These are phyloP conservation scores for Lasioglossum leucozonium DNA, from an alignment of 2,888 invertebrate species.

Conservation along the genomic window DNA sequence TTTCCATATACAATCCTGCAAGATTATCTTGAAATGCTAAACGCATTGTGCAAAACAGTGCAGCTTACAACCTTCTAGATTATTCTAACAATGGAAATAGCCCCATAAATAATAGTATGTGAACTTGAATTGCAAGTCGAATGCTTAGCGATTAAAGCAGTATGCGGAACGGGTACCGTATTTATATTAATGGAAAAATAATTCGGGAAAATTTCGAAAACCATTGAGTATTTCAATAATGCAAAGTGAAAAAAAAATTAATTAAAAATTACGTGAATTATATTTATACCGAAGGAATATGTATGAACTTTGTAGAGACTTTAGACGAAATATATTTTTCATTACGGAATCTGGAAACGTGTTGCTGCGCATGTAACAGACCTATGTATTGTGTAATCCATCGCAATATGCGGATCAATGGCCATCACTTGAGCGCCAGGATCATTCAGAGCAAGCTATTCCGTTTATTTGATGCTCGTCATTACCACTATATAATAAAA, in stretches of 20 bases:
- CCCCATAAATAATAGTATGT: background rate
- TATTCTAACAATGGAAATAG: background rate
- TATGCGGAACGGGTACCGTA: background rate
- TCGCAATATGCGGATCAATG: constrained; percentile 58
- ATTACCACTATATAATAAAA: constrained; percentile 77
- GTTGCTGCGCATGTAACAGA: constrained; percentile 46
- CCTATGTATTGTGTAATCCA: constrained; percentile 54
- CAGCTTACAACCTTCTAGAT: too few species aligned
- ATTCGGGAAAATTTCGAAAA: background rate
- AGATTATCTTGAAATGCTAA: too few species aligned
- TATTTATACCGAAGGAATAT: background rate
- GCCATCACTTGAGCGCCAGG: constrained; percentile 55
- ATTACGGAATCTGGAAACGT: constrained; percentile 32
- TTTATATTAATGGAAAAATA: background rate
- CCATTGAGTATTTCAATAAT: too few species aligned
- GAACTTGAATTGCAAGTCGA: background rate
- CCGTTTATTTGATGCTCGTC: constrained; percentile 74
- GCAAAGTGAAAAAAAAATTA: too few species aligned
- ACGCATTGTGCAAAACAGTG: too few species aligned
- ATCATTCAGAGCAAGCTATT: constrained; percentile 68
- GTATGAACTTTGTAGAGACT: background rate
- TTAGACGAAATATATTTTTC: background rate
- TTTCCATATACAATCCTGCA: too few species aligned
- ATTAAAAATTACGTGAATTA: background rate
- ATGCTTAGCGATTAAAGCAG: background rate